Conservation (phyloP, 2,797 vertebrate genomes). For the Todus mexicanus region DNA sequence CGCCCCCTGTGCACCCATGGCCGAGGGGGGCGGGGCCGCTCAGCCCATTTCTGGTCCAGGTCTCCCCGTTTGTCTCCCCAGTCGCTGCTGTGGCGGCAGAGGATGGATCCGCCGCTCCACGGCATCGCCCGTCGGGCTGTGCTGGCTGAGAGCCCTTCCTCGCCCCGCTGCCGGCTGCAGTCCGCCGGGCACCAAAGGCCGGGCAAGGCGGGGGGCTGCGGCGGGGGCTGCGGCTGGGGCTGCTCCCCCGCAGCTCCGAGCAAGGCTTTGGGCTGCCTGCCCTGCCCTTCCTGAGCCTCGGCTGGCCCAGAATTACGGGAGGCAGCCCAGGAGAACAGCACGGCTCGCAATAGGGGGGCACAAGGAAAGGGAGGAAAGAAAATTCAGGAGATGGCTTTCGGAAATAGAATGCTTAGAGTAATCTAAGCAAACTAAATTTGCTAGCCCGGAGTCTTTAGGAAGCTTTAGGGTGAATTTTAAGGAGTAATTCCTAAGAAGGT, state of each 20-base stretch:
- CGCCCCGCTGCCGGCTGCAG: not conserved
- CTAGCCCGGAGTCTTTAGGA: conserved; percentile 14
- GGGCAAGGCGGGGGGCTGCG: not conserved
- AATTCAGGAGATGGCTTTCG: not conserved
- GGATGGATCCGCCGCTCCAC: not conserved
- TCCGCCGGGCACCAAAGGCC: not conserved
- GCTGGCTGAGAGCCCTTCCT: not conserved
- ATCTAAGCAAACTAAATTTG: not conserved
- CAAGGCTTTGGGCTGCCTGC: no score
- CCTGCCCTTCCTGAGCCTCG: no score
- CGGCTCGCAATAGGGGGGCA: not conserved
- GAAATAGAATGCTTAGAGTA: not conserved
- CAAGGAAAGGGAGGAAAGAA: not conserved
- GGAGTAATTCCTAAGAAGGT: conserved; percentile 73
- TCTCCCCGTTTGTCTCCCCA: rapidly evolving
- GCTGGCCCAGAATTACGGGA: no score
- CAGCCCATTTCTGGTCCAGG: not conserved
- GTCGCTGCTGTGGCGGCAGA: not conserved
- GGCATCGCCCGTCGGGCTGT: rapidly evolving
- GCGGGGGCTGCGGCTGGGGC: no score
- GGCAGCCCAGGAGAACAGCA: no score
- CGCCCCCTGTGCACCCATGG: not conserved
- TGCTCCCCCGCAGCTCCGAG: no score
- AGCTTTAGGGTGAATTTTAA: conserved; percentile 60
- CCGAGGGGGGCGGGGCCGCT: not conserved